These are phyloP conservation scores for Eulimnadia texana DNA, from an alignment of 1,140 invertebrate species.

Conservation along the genomic window DNA sequence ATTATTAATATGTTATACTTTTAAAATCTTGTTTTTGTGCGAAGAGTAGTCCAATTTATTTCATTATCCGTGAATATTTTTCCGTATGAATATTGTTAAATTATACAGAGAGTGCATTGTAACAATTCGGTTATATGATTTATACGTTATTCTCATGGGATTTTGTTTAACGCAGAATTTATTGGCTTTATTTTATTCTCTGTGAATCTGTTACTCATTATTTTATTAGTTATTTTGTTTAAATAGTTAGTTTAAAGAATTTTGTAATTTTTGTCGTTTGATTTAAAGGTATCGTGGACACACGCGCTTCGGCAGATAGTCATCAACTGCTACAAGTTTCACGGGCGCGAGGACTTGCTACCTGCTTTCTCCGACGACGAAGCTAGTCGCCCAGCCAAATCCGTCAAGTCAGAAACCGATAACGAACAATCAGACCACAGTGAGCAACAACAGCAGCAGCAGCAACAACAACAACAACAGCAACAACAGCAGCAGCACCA, in stretches of 20 bases:
- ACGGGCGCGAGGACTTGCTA: conserved; percentile 85
- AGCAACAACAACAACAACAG: conserved; percentile 9
- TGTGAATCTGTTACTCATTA: no score
- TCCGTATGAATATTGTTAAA: no score
- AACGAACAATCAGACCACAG: conserved; percentile 20
- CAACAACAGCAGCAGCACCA: conserved; percentile 4
- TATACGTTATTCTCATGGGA: no score
- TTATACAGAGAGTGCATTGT: no score
- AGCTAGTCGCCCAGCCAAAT: conserved; percentile 24
- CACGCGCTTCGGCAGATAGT: conserved; percentile 94
- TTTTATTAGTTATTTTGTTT: no score
- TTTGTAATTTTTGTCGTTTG: neutral
- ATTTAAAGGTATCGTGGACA: conserved; percentile 84
- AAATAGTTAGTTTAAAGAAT: neutral
- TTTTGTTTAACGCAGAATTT: no score
- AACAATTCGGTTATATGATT: no score
- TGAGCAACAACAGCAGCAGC: conserved; percentile 12
- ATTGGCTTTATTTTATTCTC: no score
- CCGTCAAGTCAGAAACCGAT: conserved; percentile 29
- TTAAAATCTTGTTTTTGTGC: no score
- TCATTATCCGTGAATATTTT: no score
- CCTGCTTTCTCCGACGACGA: conserved; percentile 88
- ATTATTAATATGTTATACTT: neutral
- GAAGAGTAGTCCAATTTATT: no score
- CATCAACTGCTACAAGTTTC: conserved; percentile 96